Evolutionary conservation across 2,113 vertebrate genomes (phyloP).

Genomic region (Aleadryas rufinucha): DNA sequence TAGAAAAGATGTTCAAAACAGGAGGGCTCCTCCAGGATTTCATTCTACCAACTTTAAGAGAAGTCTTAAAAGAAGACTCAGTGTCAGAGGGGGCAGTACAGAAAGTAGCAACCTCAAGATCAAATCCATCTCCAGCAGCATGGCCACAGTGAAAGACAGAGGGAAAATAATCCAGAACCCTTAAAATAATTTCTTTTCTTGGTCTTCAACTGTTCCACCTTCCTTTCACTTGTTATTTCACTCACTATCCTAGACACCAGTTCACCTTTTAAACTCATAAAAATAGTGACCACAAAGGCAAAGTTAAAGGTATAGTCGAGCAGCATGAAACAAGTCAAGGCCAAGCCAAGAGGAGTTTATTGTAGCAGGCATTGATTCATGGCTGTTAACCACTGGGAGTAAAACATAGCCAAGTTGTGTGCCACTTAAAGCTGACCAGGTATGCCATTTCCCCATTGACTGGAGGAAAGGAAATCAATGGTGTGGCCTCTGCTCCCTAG

Average conservation of each 20-base stretch:
- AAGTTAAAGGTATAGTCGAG: neutral
- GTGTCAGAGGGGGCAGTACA: neutral
- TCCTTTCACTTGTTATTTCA: neutral
- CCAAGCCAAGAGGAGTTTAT: neutral
- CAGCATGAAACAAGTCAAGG: neutral
- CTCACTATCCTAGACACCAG: neutral
- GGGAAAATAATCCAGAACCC: neutral
- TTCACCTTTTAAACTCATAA: neutral
- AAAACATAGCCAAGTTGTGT: neutral
- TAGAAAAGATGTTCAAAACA: neutral
- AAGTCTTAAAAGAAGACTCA: neutral
- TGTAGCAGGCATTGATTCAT: neutral
- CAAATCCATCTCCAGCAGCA: neutral
- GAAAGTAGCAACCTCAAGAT: neutral
- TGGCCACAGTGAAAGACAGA: neutral
- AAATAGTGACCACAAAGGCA: neutral
- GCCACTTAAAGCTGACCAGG: neutral
- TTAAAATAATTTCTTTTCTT: neutral
- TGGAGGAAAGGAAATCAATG: neutral
- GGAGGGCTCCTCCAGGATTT: neutral
- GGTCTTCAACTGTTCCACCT: neutral
- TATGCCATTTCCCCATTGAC: neutral
- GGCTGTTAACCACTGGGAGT: neutral
- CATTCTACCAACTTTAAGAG: neutral
- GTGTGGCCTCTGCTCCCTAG: neutral